Conservation (phyloP, 2,888 invertebrate genomes). For the Volucella bombylans region DNA sequence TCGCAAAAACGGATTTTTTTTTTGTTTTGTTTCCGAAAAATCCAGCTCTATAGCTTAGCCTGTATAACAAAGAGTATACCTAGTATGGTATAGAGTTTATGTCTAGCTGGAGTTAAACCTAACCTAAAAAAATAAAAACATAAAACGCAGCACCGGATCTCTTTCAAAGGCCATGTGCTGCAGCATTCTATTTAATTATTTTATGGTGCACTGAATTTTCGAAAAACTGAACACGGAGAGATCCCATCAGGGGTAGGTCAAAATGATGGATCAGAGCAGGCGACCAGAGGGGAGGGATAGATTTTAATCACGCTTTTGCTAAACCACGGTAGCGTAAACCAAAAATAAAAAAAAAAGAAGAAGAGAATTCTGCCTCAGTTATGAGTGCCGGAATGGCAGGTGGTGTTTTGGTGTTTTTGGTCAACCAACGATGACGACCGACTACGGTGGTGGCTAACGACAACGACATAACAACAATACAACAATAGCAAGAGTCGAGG, state of each 20-base stretch:
- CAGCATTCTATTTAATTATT: constrained; percentile 66
- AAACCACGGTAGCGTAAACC: constrained; percentile 61
- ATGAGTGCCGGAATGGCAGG: constrained; percentile 39
- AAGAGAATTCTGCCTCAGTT: constrained; percentile 41
- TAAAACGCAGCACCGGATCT: not conserved
- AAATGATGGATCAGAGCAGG: not conserved
- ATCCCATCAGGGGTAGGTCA: not conserved
- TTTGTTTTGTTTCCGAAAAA: too few species aligned
- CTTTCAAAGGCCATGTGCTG: constrained; percentile 42
- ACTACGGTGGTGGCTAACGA: constrained; percentile 29
- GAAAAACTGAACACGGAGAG: constrained; percentile 26
- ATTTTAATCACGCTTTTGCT: constrained; percentile 71
- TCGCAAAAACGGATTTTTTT: too few species aligned
- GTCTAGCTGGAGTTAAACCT: too few species aligned
- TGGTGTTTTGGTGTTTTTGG: constrained; percentile 65
- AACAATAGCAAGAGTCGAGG: constrained; percentile 13
- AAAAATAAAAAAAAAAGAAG: constrained; percentile 28
- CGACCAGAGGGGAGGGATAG: constrained; percentile 36
- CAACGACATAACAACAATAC: constrained; percentile 21
- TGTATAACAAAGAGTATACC: too few species aligned
- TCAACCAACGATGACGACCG: constrained; percentile 65
- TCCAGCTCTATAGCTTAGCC: too few species aligned
- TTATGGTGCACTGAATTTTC: constrained; percentile 63
- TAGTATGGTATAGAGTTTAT: too few species aligned
- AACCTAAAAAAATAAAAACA: not conserved